A percentile compares a stretch with the other conserved stretches of the same genome.
Conservation (phyloP, 2,888 invertebrate species). For the Tolmerus cingulatus region DNA sequence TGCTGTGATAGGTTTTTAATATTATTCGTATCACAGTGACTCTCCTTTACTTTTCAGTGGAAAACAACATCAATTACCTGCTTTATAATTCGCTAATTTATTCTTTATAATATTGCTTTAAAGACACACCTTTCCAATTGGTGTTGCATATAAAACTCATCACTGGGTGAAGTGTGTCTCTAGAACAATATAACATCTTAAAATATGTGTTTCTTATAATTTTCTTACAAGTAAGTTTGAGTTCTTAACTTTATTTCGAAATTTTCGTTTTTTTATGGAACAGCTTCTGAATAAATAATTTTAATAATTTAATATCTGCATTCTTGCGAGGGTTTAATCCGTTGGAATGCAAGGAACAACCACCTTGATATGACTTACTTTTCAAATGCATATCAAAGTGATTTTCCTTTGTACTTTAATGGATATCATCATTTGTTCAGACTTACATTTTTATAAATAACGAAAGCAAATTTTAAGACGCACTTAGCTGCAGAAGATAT, state of each 20-base stretch:
- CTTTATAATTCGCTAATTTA: neutral
- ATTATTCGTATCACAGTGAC: slow-evolving; percentile 24
- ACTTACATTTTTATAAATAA: neutral
- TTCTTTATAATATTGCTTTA: neutral
- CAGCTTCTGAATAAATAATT: neutral
- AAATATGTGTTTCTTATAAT: neutral
- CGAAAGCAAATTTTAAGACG: neutral
- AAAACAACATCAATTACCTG: neutral
- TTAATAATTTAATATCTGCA: neutral
- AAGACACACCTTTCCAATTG: neutral
- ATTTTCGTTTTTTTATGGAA: neutral
- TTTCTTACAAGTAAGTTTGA: neutral
- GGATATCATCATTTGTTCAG: neutral
- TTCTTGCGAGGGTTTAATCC: neutral
- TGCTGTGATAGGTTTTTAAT: slow-evolving; percentile 13
- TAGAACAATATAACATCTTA: neutral
- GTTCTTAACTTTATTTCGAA: neutral
- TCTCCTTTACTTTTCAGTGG: slow-evolving; percentile 7
- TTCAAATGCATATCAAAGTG: slow-evolving; percentile 22
- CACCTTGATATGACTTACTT: neutral
- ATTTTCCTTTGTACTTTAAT: neutral
- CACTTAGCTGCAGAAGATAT: neutral
- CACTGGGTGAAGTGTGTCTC: slow-evolving; percentile 25
- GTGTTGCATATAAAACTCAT: neutral
- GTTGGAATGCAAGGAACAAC: neutral